Evolutionary conservation across 2,888 invertebrate species (phyloP), one percentile per base, ranked within the genome.

Genomic region (Agrotis segetum): DNA sequence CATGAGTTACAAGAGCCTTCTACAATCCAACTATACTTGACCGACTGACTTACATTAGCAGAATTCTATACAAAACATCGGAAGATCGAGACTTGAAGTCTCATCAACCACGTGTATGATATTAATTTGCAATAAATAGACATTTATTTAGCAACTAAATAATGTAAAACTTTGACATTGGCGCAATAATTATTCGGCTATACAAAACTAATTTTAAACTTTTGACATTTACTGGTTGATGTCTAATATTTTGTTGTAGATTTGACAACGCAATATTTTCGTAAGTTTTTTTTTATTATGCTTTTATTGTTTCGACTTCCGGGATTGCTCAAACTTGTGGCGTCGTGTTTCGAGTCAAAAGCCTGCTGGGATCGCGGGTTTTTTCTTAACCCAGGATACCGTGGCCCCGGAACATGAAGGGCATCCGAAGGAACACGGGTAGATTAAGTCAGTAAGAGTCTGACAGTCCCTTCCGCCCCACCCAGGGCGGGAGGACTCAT

Each of bases 151-250:
- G 66, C 60, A 67, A 71, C 58, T 21, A 2, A 58, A 69, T 80
- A 81, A 71, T 71, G 24, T 17, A 34, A 40, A 65, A 67, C 46
- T 78, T 29, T 63, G 66, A 67, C 68, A 73, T 67, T 79, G 80
- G 67, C 56, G 55, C 59, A 53, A 72, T 56, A 5, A 50, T 65
- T 62, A 82, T 71, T 34, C 34, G 29, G 44, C 11, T 34, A 21
- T 60, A 21, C 1, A 47, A 59, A 60, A 63, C 46, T 24, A 72
- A 82, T 82, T 66, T 65, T 62, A 82, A 58, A 16, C 24, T 72
- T 58, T 21, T 79, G 74, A 83, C 75, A 79, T 77, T 77, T 81
- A 44, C 21, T 29, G 3, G 16, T 9, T 61, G 44, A 79, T 67
- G 50, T 55, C 52, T 53, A 19, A 17, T 53, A 24, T 56, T 59